Percentiles rank a stretch among this genome's conserved stretches.
Evolutionary conservation across 92 coral and sea anemone genomes (phyloP).

Genomic region (Phenganax subtilis): DNA sequence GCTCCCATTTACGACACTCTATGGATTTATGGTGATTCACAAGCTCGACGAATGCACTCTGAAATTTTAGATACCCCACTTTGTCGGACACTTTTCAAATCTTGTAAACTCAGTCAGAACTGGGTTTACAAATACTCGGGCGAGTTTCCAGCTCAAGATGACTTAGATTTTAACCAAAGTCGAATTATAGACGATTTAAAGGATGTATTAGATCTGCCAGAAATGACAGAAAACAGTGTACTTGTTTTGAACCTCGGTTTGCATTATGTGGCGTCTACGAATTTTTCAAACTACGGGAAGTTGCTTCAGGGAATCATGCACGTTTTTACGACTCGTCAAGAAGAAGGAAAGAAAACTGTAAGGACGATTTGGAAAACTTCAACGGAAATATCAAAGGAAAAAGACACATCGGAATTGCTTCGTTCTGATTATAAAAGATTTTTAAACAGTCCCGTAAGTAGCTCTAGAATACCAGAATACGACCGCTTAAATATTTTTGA

Average conservation of each 20-base stretch:
- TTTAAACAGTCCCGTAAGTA: slow-evolving; percentile 66
- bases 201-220: slow-evolving; percentile 51
- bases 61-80: slow-evolving; percentile 56
- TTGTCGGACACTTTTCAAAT: slow-evolving; percentile 62
- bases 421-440: slow-evolving; percentile 68
- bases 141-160: slow-evolving; percentile 56
- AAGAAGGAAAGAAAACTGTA: slow-evolving; percentile 31
- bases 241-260: slow-evolving; percentile 75
- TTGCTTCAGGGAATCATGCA: slow-evolving; percentile 54
- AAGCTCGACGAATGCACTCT: slow-evolving; percentile 65
- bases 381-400: slow-evolving; percentile 79
- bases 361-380: slow-evolving; percentile 86
- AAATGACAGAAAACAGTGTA: slow-evolving; percentile 74
- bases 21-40: slow-evolving; percentile 86
- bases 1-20: slow-evolving; percentile 49
- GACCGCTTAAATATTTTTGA: too few relatives aligned
- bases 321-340: slow-evolving; percentile 44
- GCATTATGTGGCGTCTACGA: slow-evolving; percentile 65
- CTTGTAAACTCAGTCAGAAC: slow-evolving; percentile 66
- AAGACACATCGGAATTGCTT: slow-evolving; percentile 59
- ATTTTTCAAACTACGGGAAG: slow-evolving; percentile 53
- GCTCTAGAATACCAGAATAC: too few relatives aligned
- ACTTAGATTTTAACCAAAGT: slow-evolving; percentile 63
- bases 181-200: slow-evolving; percentile 55
- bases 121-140: slow-evolving; percentile 71